A percentile compares a stretch with the other conserved stretches of the same genome.
phyloP scores from a whole-genome alignment of 2,888 invertebrate genomes.

The Pachymerium ferrugineum region DNA sequence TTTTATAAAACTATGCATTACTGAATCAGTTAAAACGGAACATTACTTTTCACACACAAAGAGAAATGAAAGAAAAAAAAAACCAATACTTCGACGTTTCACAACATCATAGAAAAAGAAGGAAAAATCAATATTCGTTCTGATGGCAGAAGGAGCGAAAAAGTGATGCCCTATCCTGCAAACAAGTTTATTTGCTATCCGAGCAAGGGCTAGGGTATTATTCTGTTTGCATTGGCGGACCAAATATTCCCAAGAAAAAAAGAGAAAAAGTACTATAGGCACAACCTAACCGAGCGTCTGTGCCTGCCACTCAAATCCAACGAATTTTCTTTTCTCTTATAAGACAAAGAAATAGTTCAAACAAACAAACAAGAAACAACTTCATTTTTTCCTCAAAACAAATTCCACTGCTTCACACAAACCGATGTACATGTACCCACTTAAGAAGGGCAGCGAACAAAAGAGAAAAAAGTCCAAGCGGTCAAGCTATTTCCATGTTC shows the following conservation, averaged over 20 bases:
- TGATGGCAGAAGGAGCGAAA: conserved; percentile 9
- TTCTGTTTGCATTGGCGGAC: not conserved
- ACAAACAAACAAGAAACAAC: conserved; percentile 20
- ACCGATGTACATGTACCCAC: no score
- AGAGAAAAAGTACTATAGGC: not conserved
- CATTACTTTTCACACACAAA: not conserved
- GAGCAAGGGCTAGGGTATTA: not conserved
- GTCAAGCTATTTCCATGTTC: conserved; percentile 20
- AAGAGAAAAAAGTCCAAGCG: conserved; percentile 4
- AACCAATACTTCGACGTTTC: not conserved
- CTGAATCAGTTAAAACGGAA: no score
- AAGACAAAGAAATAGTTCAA: not conserved
- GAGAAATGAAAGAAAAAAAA: not conserved
- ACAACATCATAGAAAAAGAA: not conserved
- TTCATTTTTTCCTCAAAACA: conserved; percentile 9
- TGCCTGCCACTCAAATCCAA: conserved; percentile 18
- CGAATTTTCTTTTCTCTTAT: not conserved
- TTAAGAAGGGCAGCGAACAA: not conserved
- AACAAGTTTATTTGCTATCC: not conserved
- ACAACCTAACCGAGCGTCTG: not conserved
- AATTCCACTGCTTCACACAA: not conserved
- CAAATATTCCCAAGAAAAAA: not conserved
- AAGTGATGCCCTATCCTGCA: not conserved
- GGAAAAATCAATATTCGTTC: conserved; percentile 1
- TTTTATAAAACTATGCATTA: not conserved